phyloP scores from a whole-genome alignment of 1,140 invertebrate genomes.

The Sesamia nonagrioides region DNA sequence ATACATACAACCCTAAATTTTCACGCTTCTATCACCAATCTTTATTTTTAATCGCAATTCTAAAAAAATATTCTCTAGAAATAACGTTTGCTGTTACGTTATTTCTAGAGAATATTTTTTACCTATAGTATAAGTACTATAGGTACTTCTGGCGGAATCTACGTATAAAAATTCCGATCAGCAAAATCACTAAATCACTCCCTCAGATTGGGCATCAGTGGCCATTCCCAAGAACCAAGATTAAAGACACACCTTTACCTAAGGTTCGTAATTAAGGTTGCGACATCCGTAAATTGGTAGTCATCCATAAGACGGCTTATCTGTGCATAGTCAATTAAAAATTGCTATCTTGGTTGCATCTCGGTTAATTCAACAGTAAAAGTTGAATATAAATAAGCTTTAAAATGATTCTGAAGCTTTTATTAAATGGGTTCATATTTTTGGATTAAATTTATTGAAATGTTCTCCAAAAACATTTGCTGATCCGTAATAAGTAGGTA shows the following conservation, averaged over 20 bases:
- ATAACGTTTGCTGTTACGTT: no score
- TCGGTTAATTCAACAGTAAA: conserved; percentile 21
- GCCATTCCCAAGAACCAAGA: conserved; percentile 31
- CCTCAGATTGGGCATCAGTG: conserved; percentile 10
- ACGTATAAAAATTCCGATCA: neutral
- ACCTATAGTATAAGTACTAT: no score
- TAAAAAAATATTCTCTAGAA: no score
- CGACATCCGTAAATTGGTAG: conserved; percentile 37
- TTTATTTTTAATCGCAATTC: no score
- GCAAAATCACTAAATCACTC: neutral
- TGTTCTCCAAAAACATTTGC: no score
- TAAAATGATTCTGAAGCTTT: neutral
- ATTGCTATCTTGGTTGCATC: conserved; percentile 39
- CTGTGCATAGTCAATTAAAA: conserved; percentile 48
- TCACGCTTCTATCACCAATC: no score
- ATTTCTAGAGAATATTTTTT: no score
- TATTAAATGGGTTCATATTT: neutral
- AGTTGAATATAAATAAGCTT: conserved; percentile 5
- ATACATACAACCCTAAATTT: no score
- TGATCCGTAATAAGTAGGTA: no score
- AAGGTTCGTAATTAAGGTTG: conserved; percentile 36
- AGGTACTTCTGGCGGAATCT: no score
- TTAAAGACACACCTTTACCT: conserved; percentile 29
- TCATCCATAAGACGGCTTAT: conserved; percentile 42
- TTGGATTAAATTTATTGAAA: neutral